Base-by-base conservation (phyloP, 1,140 invertebrate genomes). In the Hyphantria cunea region DNA sequence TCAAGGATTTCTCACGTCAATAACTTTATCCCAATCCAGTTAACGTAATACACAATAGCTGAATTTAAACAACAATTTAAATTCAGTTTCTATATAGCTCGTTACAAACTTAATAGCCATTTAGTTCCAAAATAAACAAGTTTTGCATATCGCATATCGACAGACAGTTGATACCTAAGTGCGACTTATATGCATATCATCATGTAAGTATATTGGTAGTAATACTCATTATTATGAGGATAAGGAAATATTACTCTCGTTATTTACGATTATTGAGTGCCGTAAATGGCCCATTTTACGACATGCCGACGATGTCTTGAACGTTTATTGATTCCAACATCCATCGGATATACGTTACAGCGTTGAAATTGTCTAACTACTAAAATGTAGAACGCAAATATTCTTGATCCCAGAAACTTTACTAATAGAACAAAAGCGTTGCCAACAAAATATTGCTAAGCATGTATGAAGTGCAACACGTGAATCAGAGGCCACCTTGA, bases 401-500 rank as follows among this genome's bases (percentile, higher is more conserved):
- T 50, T 50, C 32, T 8, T 25, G 66, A 42, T 64, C 66, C 62
- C 54, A 66, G 60, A 72, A 56, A 61, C 64, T 62, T 59, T 64
- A 55, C 50, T 73, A 74, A 67, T 64, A 73, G 56, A 74, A 73
- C 69, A 68, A 69, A 72, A 72, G 61, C 50, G 62, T 42, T 79
- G 80, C 78, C 75, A 81, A 78, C 73, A 74, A 65, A 45, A 41
- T 47, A 41, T 69, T 68, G 62, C 70, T 41, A 51, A 70, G 64
- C 58, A 56, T 64, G 62, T 70, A 45, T 61, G 61, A 53, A 62
- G 54, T 34, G 55, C 63, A 69, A 64, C 49, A 66, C 56, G 68
- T 74, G 70, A 73, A 74, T 75, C 69, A 77, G 68, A 70, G 75
- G 74, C 71, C 72, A 65, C 66, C 62, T 63, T 53, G 37, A 34